phyloP scores from a whole-genome alignment of 2,797 vertebrate genomes.

The Coccyzus lansbergi region DNA sequence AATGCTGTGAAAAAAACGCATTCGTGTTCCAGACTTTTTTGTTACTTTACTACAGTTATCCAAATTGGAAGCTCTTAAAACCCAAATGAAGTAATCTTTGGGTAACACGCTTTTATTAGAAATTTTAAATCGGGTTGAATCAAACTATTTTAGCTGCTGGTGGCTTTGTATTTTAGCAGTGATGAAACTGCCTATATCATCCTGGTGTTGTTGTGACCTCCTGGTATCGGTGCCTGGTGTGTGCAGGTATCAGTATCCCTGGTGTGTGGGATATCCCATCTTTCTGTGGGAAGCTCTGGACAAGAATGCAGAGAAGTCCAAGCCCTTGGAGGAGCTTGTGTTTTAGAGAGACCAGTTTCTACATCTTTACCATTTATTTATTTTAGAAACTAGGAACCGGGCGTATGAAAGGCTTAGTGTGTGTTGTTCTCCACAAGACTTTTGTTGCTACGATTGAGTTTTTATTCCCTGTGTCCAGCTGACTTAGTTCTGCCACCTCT shows the following conservation, averaged over 20 bases:
- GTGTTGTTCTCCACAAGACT: fast-evolving
- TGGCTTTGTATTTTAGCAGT: neutral
- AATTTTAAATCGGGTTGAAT: neutral
- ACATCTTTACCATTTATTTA: neutral
- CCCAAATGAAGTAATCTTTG: neutral
- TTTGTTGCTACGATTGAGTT: neutral
- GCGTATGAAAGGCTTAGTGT: neutral
- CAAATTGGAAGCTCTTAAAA: neutral
- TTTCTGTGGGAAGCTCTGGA: neutral
- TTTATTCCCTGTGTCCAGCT: neutral
- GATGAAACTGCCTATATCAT: neutral
- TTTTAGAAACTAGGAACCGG: neutral
- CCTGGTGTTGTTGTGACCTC: neutral
- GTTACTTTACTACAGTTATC: neutral
- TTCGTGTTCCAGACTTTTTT: neutral
- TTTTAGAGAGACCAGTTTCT: neutral
- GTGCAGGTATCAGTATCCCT: neutral
- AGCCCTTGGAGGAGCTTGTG: neutral
- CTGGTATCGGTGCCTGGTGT: neutral
- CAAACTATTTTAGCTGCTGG: neutral
- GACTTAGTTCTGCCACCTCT: neutral
- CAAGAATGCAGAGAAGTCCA: neutral
- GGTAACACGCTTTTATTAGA: neutral
- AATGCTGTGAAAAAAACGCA: neutral
- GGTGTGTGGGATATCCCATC: neutral